Conservation (phyloP, 2,113 vertebrate species). For the Anguilla japonica region DNA sequence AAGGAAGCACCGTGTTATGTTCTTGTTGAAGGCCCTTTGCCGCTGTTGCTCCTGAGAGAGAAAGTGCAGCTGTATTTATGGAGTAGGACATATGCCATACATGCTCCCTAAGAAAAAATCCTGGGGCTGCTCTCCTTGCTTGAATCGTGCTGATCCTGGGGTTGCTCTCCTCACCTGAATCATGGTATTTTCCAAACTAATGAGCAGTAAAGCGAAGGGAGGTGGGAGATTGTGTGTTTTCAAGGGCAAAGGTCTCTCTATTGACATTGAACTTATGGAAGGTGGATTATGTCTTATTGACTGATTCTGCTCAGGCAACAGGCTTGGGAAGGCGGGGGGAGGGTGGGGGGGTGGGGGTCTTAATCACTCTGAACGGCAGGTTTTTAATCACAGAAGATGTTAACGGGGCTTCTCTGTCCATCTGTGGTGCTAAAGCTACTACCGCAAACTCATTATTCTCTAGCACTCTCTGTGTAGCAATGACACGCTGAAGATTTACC, state of each 20-base stretch:
- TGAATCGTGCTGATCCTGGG: background rate
- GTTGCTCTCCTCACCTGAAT: too few relatives aligned
- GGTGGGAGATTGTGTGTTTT: background rate
- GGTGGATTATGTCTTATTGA: too few relatives aligned
- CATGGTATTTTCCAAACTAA: background rate
- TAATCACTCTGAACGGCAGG: background rate
- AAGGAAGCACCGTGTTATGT: background rate
- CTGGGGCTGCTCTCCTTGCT: too few relatives aligned
- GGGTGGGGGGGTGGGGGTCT: background rate
- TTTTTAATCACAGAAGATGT: slow-evolving; percentile 49
- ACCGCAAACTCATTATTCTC: slow-evolving; percentile 59
- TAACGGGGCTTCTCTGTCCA: slow-evolving; percentile 46
- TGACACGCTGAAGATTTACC: slow-evolving; percentile 35
- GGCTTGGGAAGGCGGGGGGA: background rate
- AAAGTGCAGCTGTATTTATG: background rate
- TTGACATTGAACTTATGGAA: too few relatives aligned
- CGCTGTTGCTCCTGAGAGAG: background rate
- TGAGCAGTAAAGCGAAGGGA: background rate
- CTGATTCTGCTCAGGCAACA: too few relatives aligned
- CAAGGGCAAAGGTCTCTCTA: too few relatives aligned
- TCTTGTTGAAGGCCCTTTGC: background rate
- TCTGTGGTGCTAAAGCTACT: slow-evolving; percentile 59
- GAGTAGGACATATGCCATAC: background rate
- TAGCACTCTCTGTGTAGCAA: slow-evolving; percentile 38
- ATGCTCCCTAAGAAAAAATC: too few relatives aligned